Conservation (phyloP, 2,797 vertebrate genomes). For the Chaetodon trifasciatus region DNA sequence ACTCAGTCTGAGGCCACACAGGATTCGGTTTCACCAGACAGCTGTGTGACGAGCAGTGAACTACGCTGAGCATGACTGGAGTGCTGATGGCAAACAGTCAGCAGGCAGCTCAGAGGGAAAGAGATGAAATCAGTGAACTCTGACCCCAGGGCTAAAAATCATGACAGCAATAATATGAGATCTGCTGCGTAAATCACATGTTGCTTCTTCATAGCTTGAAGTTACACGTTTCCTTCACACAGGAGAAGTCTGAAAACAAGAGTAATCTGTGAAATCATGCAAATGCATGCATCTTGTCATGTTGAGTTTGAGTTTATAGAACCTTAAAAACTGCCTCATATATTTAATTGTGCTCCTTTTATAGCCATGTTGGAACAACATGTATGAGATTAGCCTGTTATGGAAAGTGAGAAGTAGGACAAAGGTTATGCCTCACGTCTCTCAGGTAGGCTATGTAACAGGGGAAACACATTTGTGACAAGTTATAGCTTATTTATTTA, state of each 20-base stretch:
- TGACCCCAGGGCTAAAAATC: constrained; percentile 48
- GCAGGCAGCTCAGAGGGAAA: constrained; percentile 32
- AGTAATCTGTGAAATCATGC: not conserved
- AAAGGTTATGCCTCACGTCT: constrained; percentile 44
- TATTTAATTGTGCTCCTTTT: constrained; percentile 30
- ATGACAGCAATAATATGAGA: constrained; percentile 26
- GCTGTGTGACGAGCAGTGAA: constrained; percentile 37
- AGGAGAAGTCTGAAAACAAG: not conserved
- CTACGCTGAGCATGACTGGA: constrained; percentile 39
- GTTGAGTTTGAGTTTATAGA: constrained; percentile 1
- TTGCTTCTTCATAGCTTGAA: not conserved
- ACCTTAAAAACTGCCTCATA: constrained; percentile 21
- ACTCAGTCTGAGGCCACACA: constrained; percentile 45
- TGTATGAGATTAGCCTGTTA: constrained; percentile 35
- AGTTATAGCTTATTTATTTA: constrained; percentile 24
- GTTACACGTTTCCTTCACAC: not conserved
- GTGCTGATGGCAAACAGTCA: constrained; percentile 54
- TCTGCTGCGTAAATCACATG: not conserved
- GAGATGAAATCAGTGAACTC: constrained; percentile 57
- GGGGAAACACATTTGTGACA: constrained; percentile 24
- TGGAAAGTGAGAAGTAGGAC: constrained; percentile 59
- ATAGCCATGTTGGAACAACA: constrained; percentile 39
- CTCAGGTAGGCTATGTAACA: constrained; percentile 33
- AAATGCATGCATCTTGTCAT: not conserved
- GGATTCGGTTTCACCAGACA: constrained; percentile 31